Percentiles rank a stretch among this genome's conserved stretches.
These are phyloP conservation scores for Agrochola litura DNA, from an alignment of 2,888 invertebrate genomes.

Conservation along the genomic window DNA sequence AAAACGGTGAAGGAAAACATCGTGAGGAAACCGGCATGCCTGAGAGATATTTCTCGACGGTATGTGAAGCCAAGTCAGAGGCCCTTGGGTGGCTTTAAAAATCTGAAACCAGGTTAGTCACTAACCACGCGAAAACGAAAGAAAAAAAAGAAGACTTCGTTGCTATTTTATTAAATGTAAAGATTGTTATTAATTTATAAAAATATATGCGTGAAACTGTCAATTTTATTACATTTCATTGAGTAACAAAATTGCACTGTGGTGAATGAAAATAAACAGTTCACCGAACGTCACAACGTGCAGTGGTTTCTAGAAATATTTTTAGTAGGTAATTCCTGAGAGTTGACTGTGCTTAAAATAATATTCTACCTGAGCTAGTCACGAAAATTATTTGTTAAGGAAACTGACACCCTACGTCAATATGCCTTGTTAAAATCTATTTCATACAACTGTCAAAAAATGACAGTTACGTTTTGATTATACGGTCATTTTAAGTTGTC, in stretches of 20 bases:
- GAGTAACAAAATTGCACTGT: not conserved
- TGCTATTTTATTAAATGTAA: too few relatives aligned
- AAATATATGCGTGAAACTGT: not conserved
- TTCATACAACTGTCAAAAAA: too few relatives aligned
- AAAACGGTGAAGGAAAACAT: too few relatives aligned
- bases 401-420: not conserved
- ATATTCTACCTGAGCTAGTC: not conserved
- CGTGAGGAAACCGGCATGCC: too few relatives aligned
- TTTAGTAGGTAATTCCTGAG: conserved; percentile 24
- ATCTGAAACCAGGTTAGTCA: too few relatives aligned
- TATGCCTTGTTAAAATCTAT: not conserved
- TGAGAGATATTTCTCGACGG: too few relatives aligned
- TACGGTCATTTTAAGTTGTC: not conserved
- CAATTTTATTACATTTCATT: not conserved
- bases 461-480: too few relatives aligned
- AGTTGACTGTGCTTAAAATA: conserved; percentile 20
- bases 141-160: too few relatives aligned
- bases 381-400: not conserved
- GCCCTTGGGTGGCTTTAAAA: too few relatives aligned
- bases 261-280: conserved; percentile 15
- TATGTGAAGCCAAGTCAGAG: too few relatives aligned
- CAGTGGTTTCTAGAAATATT: conserved; percentile 49
- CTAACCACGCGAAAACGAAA: too few relatives aligned
- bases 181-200: not conserved
- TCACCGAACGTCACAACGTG: conserved; percentile 1